Base-by-base conservation (phyloP, 2,888 invertebrate genomes). In the Agrotis exclamationis region DNA sequence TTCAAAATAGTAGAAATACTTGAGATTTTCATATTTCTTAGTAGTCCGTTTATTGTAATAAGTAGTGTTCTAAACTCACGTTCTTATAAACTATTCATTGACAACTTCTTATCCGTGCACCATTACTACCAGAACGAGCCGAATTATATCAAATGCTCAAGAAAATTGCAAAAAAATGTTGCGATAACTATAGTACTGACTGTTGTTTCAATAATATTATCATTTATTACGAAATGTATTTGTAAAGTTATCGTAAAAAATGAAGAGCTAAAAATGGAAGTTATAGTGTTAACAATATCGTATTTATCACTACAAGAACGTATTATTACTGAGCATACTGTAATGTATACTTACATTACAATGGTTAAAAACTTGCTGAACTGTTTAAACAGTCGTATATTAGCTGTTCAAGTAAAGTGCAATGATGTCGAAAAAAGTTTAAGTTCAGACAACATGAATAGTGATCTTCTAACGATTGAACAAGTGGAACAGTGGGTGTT, bases 281-380 rank as follows among this genome's bases (percentile, higher is more conserved):
- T 16, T 3, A 2, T 70, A 4, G 0, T 50, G 0, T 59, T 54
- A 14, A 0, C 47, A n/a, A 0, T 74, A 5, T 6, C 59, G 3
- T n/a, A 54, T 50, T 11, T 47, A 22, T 9, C 45, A 6, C 4
- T 47, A 18, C 63, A 53, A 57, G 63, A 56, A 11, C 62, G 63
- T 2, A 9, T 73, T 6, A 50, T 79, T 28, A 28, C 70, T 13
- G 70, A 73, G 22, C 59, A 76, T 20, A 5, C n/a, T 16, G 13
- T 47, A 2, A 53, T 76, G 18, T 76, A 39, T 3, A 57, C 4
- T n/a, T 54, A 70, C 16, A 66, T 70, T 14, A 24, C 39, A 53
- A 53, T 70, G 44, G 11, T 75, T 28, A 6, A 28, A 48, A 48
- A 48, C 1, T 62, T 64, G 13, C 1, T 70, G 11, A 48, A 48